Evolutionary conservation across 2,797 vertebrate species (phyloP).

Genomic region (Tenualosa ilisha): DNA sequence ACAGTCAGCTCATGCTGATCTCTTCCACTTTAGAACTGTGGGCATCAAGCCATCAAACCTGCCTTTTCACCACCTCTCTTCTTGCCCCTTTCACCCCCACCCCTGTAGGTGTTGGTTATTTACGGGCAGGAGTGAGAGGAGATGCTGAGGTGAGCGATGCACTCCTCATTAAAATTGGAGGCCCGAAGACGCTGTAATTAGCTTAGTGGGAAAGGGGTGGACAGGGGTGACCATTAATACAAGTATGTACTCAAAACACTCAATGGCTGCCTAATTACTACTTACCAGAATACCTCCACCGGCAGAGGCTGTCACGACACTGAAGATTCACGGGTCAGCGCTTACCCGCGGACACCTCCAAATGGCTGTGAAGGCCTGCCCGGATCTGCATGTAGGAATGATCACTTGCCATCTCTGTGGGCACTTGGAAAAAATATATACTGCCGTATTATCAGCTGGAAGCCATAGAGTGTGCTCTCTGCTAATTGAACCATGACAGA

Average conservation of each 20-base stretch:
- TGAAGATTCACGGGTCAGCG: constrained; percentile 2
- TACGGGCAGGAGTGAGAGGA: constrained; percentile 17
- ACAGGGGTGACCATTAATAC: constrained; percentile 39
- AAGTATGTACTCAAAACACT: constrained; percentile 15
- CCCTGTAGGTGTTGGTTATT: constrained; percentile 10
- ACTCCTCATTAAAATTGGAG: constrained; percentile 31
- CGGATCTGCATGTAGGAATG: neutral
- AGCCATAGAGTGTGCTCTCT: neutral
- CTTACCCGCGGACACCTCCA: neutral
- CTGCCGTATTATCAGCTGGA: neutral
- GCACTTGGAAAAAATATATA: neutral
- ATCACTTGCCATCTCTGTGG: neutral
- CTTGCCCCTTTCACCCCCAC: neutral
- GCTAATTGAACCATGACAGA: neutral
- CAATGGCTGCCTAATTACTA: constrained; percentile 44
- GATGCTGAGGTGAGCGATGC: neutral
- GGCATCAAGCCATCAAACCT: neutral
- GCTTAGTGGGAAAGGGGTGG: constrained; percentile 23
- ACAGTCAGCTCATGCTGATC: neutral
- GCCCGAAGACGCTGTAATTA: constrained; percentile 36
- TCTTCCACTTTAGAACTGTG: neutral
- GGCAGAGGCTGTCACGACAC: constrained; percentile 15
- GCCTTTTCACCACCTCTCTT: constrained; percentile 17
- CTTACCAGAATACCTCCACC: constrained; percentile 36
- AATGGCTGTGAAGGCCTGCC: neutral